Evolutionary conservation across 2,888 invertebrate species (phyloP).

Genomic region (Drosophila nigricruria): DNA sequence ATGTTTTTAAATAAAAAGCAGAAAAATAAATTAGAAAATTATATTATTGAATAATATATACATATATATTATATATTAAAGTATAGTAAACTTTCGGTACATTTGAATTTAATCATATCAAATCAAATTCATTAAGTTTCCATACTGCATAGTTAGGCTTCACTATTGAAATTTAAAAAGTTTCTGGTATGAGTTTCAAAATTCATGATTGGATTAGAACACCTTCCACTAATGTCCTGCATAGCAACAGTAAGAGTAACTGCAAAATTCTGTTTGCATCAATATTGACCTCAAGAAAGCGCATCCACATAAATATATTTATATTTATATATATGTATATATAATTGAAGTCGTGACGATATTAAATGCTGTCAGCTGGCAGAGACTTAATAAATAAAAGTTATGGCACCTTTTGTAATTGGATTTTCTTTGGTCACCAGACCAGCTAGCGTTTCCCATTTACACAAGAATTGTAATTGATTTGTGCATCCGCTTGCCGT

Average conservation of each 20-base stretch:
- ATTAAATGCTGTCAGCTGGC: conserved; percentile 21
- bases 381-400: conserved; percentile 46
- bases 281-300: neutral
- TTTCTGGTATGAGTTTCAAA: too few relatives aligned
- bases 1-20: neutral
- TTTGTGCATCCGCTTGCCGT: conserved; percentile 63
- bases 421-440: conserved; percentile 48
- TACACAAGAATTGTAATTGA: conserved; percentile 46
- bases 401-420: conserved; percentile 55
- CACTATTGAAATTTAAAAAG: too few relatives aligned
- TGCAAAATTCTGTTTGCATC: neutral
- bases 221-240: too few relatives aligned
- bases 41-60: too few relatives aligned
- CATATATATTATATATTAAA: neutral
- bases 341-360: conserved; percentile 44
- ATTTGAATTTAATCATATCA: neutral
- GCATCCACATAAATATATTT: neutral
- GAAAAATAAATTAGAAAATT: neutral
- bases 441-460: conserved; percentile 40
- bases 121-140: neutral
- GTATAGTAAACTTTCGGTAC: neutral
- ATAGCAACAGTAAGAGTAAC: neutral
- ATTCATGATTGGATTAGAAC: too few relatives aligned
- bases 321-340: neutral
- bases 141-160: neutral